Conservation (phyloP, 2,113 vertebrate genomes). For the Pluvianellus socialis region DNA sequence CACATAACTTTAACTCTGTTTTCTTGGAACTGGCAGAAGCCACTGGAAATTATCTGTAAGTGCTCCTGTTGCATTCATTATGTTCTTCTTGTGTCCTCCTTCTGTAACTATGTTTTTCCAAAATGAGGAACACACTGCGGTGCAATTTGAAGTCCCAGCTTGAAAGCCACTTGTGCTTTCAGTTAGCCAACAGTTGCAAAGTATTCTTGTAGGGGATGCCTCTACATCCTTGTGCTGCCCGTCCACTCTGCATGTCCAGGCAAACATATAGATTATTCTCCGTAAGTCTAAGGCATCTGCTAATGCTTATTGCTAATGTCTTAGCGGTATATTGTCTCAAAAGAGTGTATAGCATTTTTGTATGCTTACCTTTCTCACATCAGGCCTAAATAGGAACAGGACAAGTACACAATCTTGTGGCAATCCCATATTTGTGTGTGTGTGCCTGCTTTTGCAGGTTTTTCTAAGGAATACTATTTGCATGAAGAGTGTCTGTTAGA, state of each 20-base stretch:
- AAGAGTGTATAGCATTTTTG: not conserved
- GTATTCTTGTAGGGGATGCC: not conserved
- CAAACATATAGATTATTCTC: not conserved
- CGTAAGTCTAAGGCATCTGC: not conserved
- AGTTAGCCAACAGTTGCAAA: not conserved
- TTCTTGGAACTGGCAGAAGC: conserved; percentile 41
- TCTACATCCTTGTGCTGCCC: not conserved
- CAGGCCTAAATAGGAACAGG: not conserved
- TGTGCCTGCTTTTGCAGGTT: not conserved
- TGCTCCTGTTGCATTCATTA: conserved; percentile 43
- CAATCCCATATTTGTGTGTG: not conserved
- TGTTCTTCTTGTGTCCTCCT: not conserved
- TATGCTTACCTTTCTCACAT: not conserved
- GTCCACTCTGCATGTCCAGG: not conserved
- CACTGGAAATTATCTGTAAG: conserved; percentile 53
- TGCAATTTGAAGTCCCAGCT: not conserved
- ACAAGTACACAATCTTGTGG: not conserved
- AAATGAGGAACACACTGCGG: not conserved
- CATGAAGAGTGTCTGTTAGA: not conserved
- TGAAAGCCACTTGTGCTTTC: not conserved
- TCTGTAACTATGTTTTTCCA: not conserved
- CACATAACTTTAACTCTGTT: conserved; percentile 11
- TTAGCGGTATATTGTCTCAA: not conserved
- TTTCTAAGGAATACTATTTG: not conserved
- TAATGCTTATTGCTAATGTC: not conserved